Evolutionary conservation across 2,113 vertebrate genomes (phyloP).

Genomic region (Reinhardtius hippoglossoides): DNA sequence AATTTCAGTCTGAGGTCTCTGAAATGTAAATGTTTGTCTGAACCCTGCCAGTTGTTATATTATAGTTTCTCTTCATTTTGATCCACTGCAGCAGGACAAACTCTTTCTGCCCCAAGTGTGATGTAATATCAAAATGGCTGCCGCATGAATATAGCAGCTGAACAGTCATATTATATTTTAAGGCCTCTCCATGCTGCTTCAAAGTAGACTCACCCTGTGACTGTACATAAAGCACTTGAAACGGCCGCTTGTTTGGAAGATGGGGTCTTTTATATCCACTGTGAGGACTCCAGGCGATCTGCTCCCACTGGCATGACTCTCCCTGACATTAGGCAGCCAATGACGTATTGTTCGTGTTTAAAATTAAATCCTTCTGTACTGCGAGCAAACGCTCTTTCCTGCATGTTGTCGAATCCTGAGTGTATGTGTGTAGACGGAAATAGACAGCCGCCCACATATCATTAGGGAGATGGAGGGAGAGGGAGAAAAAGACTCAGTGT

Average conservation of each 20-base stretch:
- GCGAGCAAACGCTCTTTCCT: constrained; percentile 64
- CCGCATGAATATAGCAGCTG: constrained; percentile 21
- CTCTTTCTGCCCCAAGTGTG: not conserved
- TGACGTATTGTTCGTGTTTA: constrained; percentile 67
- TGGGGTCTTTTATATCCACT: constrained; percentile 32
- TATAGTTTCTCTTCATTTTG: not conserved
- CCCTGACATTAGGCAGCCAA: constrained; percentile 61
- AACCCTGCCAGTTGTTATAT: not conserved
- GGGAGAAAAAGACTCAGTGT: constrained; percentile 48
- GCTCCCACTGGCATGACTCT: constrained; percentile 65
- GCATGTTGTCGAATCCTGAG: constrained; percentile 69
- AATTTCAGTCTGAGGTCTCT: constrained; percentile 9
- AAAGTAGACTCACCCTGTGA: constrained; percentile 37
- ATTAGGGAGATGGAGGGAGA: constrained; percentile 77
- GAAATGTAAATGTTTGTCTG: constrained; percentile 36
- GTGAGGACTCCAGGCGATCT: constrained; percentile 48
- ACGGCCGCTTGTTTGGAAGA: constrained; percentile 25
- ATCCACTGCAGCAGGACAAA: constrained; percentile 1
- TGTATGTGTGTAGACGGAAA: constrained; percentile 80
- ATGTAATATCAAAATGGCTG: constrained; percentile 35
- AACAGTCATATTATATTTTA: constrained; percentile 45
- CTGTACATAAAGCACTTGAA: constrained; percentile 6
- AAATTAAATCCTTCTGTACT: constrained; percentile 74
- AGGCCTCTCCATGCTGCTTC: constrained; percentile 30
- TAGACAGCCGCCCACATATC: constrained; percentile 84